Base-by-base conservation (phyloP, 2,888 invertebrate species). In the Ochropacha duplaris region DNA sequence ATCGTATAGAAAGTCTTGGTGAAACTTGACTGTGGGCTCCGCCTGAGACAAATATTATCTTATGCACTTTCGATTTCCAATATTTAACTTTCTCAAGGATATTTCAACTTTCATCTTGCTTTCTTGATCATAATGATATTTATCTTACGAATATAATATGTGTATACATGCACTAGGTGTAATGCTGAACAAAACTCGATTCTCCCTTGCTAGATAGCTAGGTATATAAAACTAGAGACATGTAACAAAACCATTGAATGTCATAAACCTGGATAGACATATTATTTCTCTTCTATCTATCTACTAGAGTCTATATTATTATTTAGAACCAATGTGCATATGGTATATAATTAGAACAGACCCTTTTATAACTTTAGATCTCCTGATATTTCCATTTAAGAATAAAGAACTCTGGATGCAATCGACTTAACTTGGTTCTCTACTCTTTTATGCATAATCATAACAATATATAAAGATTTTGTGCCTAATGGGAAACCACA, bases 81-180 rank as follows among this genome's bases (percentile, higher is more conserved):
- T 79, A 76, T 76, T 76, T 71, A 71, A 78, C 82, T 83, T 85
- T 83, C 81, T 73, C 79, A 67, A 77, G 77, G 76, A 81, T 74
- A 73, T 74, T 63, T 66, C 68, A 66, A 68, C 72, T 73, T 74
- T 74, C 71, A 39, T 26, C 49, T 55, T 58, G 57, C 54, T 52
- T 55, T 58, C 16, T 44, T 44, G 44, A 44, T 19, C 9, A 39
- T 4, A 9, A 11, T n/a, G 36, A 5, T 24, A 24, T 24, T 24
- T 14, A 36, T 4, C 31, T n/a, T 11, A 36, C n/a, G 36, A 6
- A 39, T 39, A 16, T 6, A 39, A n/a, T 6, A n/a, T 39, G 12
- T 34, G n/a, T 12, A 6, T 2, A 3, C n/a, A n/a, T n/a, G n/a
- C n/a, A n/a, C n/a, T n/a, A n/a, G n/a, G n/a, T n/a, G 12, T 12